These are phyloP conservation scores for Cyprinus carpio DNA, from an alignment of 2,113 vertebrate species.

Conservation along the genomic window DNA sequence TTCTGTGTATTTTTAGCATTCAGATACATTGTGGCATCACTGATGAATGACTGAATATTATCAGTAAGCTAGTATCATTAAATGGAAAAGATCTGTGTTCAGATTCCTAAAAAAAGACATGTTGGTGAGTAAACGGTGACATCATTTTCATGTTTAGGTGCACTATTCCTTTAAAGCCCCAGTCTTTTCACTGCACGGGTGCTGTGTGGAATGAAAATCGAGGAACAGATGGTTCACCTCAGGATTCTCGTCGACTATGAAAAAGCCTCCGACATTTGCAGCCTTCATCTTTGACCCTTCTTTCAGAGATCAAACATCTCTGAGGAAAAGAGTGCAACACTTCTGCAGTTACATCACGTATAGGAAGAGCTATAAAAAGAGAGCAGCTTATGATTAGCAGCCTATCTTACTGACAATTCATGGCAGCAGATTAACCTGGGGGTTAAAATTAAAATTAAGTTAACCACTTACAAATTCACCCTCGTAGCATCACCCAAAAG, in stretches of 20 bases:
- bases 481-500: background rate
- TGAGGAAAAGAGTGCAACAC: background rate
- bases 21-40: no score
- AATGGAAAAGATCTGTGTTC: no score
- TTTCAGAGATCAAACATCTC: background rate
- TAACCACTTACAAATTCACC: background rate
- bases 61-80: no score
- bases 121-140: no score
- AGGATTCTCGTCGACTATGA: background rate
- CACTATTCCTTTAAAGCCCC: background rate
- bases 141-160: no score
- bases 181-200: background rate
- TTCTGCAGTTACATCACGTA: background rate
- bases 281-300: background rate
- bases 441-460: background rate
- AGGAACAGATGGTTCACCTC: conserved; percentile 29
- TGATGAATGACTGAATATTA: no score
- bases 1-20: no score
- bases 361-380: background rate
- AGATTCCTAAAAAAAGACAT: no score
- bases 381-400: background rate
- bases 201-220: background rate
- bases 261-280: background rate
- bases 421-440: background rate
- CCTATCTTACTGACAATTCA: background rate